Percentiles rank a stretch among this genome's conserved stretches.
phyloP scores from a whole-genome alignment of 1,140 invertebrate genomes.

The Bombyx mandarina region DNA sequence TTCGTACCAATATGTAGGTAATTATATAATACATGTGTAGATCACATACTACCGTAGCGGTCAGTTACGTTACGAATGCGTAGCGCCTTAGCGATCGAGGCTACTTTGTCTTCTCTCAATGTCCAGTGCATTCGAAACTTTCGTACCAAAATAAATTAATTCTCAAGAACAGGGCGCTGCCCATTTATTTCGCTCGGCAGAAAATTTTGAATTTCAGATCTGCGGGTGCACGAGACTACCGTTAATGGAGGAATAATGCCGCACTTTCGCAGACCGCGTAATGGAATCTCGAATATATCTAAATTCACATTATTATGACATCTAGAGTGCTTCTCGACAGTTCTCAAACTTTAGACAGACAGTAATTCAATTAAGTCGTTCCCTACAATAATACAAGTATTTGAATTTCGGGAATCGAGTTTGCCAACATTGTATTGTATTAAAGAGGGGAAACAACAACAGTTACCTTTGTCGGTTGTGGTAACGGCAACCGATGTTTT shows the following conservation, averaged over 20 bases:
- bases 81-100: too few relatives aligned
- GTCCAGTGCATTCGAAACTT: too few relatives aligned
- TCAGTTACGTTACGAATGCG: too few relatives aligned
- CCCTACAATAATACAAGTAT: neutral
- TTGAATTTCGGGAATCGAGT: too few relatives aligned
- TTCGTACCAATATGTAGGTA: too few relatives aligned
- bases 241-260: constrained; percentile 60
- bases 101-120: too few relatives aligned
- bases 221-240: constrained; percentile 22
- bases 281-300: constrained; percentile 45
- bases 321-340: constrained; percentile 27
- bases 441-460: neutral
- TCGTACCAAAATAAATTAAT: too few relatives aligned
- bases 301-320: constrained; percentile 36
- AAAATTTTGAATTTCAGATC: constrained; percentile 59
- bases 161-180: constrained; percentile 2
- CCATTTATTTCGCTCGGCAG: constrained; percentile 53
- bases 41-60: too few relatives aligned
- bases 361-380: constrained; percentile 10
- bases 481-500: neutral
- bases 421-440: neutral
- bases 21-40: too few relatives aligned
- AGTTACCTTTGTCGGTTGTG: constrained; percentile 1
- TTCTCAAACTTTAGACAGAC: constrained; percentile 6
- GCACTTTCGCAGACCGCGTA: constrained; percentile 21